Conservation (phyloP, 2,888 invertebrate species). For the Aspidiotus destructor region DNA sequence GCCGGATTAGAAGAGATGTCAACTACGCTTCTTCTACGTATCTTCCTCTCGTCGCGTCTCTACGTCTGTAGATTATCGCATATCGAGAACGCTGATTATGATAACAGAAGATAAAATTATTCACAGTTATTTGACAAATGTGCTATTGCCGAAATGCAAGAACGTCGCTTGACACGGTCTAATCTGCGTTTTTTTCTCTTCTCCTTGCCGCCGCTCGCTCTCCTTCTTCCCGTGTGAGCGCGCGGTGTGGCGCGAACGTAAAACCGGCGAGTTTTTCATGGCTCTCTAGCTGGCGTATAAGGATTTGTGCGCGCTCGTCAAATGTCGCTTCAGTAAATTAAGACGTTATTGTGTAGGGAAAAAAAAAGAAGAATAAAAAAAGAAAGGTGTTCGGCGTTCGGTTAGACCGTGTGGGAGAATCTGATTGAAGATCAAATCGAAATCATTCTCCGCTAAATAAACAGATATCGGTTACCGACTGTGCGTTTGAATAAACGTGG, state of each 20-base stretch:
- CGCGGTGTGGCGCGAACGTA: background rate
- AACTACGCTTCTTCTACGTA: slow-evolving; percentile 20
- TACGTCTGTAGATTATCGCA: slow-evolving; percentile 1
- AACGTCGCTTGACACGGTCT: slow-evolving; percentile 7
- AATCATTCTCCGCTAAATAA: too few relatives aligned
- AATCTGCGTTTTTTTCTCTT: slow-evolving; percentile 1
- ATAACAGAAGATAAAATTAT: slow-evolving; percentile 24
- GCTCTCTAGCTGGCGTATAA: background rate
- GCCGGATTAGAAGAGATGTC: slow-evolving; percentile 33
- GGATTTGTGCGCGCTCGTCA: background rate
- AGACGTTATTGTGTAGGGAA: background rate
- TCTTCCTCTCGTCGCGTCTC: slow-evolving; percentile 16
- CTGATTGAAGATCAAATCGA: too few relatives aligned
- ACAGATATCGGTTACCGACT: too few relatives aligned
- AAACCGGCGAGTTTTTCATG: background rate
- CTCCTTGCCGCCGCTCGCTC: background rate
- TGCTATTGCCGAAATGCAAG: background rate
- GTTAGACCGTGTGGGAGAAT: too few relatives aligned
- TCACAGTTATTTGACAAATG: slow-evolving; percentile 27
- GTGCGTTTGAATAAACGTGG: too few relatives aligned
- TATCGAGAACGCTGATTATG: slow-evolving; percentile 11
- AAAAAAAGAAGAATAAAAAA: too few relatives aligned
- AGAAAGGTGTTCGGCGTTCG: too few relatives aligned
- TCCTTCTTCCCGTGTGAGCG: background rate
- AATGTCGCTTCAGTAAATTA: slow-evolving; percentile 15